Percentiles rank a stretch among this genome's conserved stretches.
phyloP scores from a whole-genome alignment of 2,888 invertebrate species.

The Chironomus tentans region DNA sequence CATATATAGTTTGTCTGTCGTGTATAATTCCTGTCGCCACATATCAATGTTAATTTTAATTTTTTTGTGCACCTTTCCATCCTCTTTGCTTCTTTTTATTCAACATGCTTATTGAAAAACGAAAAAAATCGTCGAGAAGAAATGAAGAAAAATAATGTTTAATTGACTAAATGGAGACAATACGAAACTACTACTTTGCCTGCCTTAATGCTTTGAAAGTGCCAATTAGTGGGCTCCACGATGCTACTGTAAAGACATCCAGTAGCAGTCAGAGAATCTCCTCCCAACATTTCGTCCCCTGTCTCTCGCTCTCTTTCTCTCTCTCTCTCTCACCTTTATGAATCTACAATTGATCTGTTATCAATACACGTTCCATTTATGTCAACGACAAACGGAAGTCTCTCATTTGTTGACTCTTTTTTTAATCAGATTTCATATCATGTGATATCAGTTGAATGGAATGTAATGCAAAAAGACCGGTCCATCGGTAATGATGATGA shows the following conservation, averaged over 20 bases:
- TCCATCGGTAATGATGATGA: background rate
- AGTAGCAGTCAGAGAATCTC: background rate
- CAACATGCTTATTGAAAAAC: background rate
- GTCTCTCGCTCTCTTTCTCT: background rate
- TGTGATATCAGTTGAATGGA: too few species aligned
- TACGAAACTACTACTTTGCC: background rate
- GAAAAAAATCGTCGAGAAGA: background rate
- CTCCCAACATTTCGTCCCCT: background rate
- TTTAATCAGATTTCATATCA: background rate
- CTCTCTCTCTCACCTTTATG: too few species aligned
- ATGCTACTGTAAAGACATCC: background rate
- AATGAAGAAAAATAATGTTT: background rate
- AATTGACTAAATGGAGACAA: conserved; percentile 3
- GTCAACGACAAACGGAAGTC: conserved; percentile 9
- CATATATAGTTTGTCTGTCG: too few species aligned
- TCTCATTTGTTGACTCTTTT: background rate
- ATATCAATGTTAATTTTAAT: background rate
- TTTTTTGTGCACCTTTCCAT: background rate
- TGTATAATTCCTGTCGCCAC: background rate
- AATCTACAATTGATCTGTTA: conserved; percentile 11
- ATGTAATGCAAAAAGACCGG: background rate
- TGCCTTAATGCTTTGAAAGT: background rate
- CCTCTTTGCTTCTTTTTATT: background rate
- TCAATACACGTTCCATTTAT: conserved; percentile 15
- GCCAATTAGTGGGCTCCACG: conserved; percentile 18